Evolutionary conservation across 2,888 invertebrate species (phyloP).

Genomic region (Ormyrus nitidulus): DNA sequence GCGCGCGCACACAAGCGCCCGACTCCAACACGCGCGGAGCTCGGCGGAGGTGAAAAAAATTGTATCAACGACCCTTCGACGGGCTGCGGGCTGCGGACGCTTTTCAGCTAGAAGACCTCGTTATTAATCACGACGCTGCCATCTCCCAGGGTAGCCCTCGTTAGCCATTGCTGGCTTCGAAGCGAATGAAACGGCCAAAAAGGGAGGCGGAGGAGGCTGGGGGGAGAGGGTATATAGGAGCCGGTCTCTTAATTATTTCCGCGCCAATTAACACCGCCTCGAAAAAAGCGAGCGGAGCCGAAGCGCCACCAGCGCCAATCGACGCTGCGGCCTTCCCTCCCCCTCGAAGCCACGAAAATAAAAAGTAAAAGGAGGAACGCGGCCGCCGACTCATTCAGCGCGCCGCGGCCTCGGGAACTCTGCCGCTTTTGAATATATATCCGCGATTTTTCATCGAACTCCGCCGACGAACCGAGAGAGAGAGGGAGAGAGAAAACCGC

Average conservation of each 20-base stretch:
- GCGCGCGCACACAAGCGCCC: too few species aligned
- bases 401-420: conserved; percentile 36
- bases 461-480: conserved; percentile 44
- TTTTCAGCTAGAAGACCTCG: conserved; percentile 68
- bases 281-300: conserved; percentile 43
- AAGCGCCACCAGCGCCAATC: conserved; percentile 42
- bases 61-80: conserved; percentile 68
- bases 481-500: background rate
- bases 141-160: conserved; percentile 71
- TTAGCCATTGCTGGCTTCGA: conserved; percentile 63
- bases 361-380: conserved; percentile 32
- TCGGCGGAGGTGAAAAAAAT: conserved; percentile 57
- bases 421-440: conserved; percentile 52
- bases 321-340: conserved; percentile 17
- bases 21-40: too few species aligned
- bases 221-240: conserved; percentile 56
- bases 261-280: conserved; percentile 72
- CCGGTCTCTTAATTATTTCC: conserved; percentile 73
- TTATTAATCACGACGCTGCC: conserved; percentile 73
- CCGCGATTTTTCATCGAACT: conserved; percentile 57
- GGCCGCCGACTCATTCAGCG: conserved; percentile 38
- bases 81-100: conserved; percentile 62
- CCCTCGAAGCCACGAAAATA: conserved; percentile 43
- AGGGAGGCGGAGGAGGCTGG: conserved; percentile 53
- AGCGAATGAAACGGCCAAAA: conserved; percentile 43